These are phyloP conservation scores for Enteromius trimaculatus DNA, from an alignment of 2,797 vertebrate genomes.

Conservation along the genomic window DNA sequence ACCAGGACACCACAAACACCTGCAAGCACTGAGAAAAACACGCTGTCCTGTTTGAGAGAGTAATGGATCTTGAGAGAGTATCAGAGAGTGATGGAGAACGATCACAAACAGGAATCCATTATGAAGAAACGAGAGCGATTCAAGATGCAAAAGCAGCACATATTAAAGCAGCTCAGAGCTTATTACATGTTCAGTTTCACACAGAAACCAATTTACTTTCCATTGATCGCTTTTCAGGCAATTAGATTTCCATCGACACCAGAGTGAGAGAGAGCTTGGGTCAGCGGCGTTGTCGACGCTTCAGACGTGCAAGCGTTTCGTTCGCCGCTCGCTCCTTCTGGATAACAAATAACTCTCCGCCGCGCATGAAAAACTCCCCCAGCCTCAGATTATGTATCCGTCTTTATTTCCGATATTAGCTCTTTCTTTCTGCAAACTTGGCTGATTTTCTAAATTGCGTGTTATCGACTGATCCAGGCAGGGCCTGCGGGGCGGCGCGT, in stretches of 20 bases:
- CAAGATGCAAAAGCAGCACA: constrained; percentile 77
- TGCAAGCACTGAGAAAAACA: neutral
- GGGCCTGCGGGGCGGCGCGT: constrained; percentile 68
- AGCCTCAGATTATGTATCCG: constrained; percentile 78
- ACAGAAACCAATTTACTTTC: constrained; percentile 81
- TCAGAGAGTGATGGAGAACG: neutral
- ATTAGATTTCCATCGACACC: constrained; percentile 79
- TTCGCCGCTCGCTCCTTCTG: constrained; percentile 59
- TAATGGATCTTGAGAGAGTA: constrained; percentile 73
- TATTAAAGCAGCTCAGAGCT: constrained; percentile 77
- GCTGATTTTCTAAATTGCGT: constrained; percentile 82
- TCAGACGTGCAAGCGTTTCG: constrained; percentile 49
- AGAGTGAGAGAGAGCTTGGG: constrained; percentile 74
- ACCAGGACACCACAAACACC: neutral
- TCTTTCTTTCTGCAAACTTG: constrained; percentile 82
- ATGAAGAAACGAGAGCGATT: constrained; percentile 63
- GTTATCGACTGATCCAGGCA: constrained; percentile 79
- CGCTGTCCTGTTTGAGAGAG: constrained; percentile 68
- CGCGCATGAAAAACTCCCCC: constrained; percentile 66
- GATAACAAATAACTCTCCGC: constrained; percentile 74
- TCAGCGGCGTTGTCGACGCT: constrained; percentile 70
- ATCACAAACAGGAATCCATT: constrained; percentile 18
- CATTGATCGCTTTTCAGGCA: constrained; percentile 77
- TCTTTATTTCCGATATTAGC: constrained; percentile 80
- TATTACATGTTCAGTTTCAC: constrained; percentile 72